These are phyloP conservation scores for Hecatera dysodea DNA, from an alignment of 2,888 invertebrate genomes.

Conservation along the genomic window DNA sequence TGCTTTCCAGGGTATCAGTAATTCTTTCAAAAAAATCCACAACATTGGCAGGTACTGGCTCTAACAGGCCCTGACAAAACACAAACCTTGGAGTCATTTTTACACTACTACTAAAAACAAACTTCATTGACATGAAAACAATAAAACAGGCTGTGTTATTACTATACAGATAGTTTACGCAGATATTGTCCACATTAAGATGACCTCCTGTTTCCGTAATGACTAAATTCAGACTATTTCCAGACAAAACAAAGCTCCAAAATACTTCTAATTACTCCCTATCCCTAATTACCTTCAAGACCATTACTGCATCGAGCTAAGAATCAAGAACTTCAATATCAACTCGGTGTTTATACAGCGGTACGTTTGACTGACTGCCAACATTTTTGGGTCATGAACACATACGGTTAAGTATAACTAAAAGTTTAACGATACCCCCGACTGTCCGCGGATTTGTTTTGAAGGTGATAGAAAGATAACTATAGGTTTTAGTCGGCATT, in stretches of 20 bases:
- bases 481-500: not conserved
- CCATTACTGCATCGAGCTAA: constrained; percentile 50
- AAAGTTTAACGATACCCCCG: constrained; percentile 73
- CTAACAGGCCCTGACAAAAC: no score
- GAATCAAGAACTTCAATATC: constrained; percentile 57
- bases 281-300: constrained; percentile 31
- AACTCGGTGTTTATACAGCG: constrained; percentile 75
- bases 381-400: constrained; percentile 85
- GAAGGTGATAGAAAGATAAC: constrained; percentile 48
- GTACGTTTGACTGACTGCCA: constrained; percentile 81
- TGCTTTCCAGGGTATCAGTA: no score
- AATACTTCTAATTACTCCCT: not conserved
- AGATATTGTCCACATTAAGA: no score
- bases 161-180: no score
- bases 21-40: no score
- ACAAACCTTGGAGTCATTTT: no score
- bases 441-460: constrained; percentile 47
- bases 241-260: not conserved
- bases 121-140: no score
- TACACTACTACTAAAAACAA: no score
- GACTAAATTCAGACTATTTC: not conserved
- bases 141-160: no score
- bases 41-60: no score
- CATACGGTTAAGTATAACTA: constrained; percentile 80
- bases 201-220: not conserved